Evolutionary conservation across 2,888 invertebrate genomes (phyloP).

Genomic region (Platycheirus albimanus): DNA sequence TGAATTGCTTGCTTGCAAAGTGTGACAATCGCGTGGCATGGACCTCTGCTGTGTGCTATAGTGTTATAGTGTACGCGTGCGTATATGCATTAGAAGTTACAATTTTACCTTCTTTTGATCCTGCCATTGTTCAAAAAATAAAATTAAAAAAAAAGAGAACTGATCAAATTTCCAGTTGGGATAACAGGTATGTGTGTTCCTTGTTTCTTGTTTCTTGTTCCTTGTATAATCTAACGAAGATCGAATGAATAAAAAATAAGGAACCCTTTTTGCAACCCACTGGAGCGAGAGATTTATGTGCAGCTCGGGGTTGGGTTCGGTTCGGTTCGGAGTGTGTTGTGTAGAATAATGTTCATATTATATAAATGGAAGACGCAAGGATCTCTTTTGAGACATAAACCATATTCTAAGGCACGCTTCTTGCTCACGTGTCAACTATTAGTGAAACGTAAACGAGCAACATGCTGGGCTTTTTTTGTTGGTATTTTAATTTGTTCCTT

Average conservation of each 20-base stretch:
- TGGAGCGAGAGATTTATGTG: constrained; percentile 70
- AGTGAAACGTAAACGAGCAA: constrained; percentile 66
- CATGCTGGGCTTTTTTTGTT: constrained; percentile 55
- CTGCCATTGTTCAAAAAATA: constrained; percentile 36
- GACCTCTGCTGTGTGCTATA: constrained; percentile 16
- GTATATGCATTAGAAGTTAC: constrained; percentile 50
- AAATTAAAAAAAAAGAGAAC: too few relatives aligned
- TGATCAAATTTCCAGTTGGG: constrained; percentile 66
- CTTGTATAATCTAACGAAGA: constrained; percentile 58
- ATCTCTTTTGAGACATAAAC: constrained; percentile 17
- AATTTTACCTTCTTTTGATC: constrained; percentile 43
- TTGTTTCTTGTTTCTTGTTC: too few relatives aligned
- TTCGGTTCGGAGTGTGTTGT: too few relatives aligned
- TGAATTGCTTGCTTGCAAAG: constrained; percentile 23
- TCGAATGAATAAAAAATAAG: constrained; percentile 31
- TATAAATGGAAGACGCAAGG: not conserved
- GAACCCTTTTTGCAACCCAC: constrained; percentile 64
- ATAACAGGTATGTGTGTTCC: constrained; percentile 42
- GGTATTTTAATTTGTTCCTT: constrained; percentile 3
- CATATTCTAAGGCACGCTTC: constrained; percentile 61
- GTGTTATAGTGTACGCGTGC: constrained; percentile 56
- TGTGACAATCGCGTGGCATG: constrained; percentile 66
- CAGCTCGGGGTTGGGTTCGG: not conserved
- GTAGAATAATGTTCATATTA: too few relatives aligned
- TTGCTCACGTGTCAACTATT: constrained; percentile 69